Evolutionary conservation across 2,797 vertebrate genomes (phyloP), one percentile per base, ranked within the genome.

Genomic region (Amniataba percoides): DNA sequence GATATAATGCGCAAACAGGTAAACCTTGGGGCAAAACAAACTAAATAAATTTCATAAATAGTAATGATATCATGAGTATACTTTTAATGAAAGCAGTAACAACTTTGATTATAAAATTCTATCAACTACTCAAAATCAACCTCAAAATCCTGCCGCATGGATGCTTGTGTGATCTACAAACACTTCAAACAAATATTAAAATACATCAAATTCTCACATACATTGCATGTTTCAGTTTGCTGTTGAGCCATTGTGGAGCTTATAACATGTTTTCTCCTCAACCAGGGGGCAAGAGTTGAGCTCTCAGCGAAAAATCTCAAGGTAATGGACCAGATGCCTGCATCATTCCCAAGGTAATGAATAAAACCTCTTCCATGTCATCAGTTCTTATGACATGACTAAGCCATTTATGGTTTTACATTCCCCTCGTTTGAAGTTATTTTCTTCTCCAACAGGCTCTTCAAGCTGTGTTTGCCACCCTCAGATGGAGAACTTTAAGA

Each of bases 1-100:
- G 98, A 99, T 90, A 97, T 99, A 82, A 99, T 99, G 98, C 94
- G 98, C 25, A 99, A 99, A 93, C 98, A 99, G 94, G 98, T 99
- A 86, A 77, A 72, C 7, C 34, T 52, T 45, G 14, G 36, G n/a
- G n/a, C n/a, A n/a, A n/a, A n/a, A n/a, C n/a, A n/a, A n/a, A n/a
- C n/a, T n/a, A n/a, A n/a, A n/a, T n/a, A n/a, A n/a, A n/a, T n/a
- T n/a, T n/a, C n/a, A n/a, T 25, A 31, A 45, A 45, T 40, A 31
- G 36, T 58, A 5, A 25, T 49, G 13, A 36, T 49, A 62, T 19
- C 8, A n/a, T 36, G 1, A 1, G 19, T 18, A 55, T 40, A 23
- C 2, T 25, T 56, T 19, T 25, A 27, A 6, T 46, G 7, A 12
- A 19, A 62, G n/a, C 21, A 34, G 14, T 46, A 16, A 43, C 23